A percentile compares a stretch with the other conserved stretches of the same genome.
phyloP scores from a whole-genome alignment of 2,888 invertebrate species.

The Pterobdella sp. region DNA sequence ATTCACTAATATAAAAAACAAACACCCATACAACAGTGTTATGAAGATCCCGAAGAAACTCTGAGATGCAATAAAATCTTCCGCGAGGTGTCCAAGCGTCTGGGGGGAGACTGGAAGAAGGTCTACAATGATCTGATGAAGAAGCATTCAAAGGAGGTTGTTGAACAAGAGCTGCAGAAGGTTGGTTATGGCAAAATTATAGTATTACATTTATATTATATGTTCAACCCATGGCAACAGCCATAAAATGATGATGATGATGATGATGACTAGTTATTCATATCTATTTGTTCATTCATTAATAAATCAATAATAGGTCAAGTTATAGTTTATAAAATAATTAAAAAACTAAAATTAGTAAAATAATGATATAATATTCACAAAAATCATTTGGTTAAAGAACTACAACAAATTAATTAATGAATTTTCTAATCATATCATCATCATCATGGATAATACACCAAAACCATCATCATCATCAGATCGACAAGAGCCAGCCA shows the following conservation, averaged over 20 bases:
- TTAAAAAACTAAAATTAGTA: too few relatives aligned
- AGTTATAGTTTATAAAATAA: too few relatives aligned
- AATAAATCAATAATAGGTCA: too few relatives aligned
- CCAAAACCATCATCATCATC: constrained; percentile 10
- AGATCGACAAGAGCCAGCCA: constrained; percentile 28
- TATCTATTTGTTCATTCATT: too few relatives aligned
- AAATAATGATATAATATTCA: too few relatives aligned
- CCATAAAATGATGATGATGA: too few relatives aligned
- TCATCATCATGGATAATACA: constrained; percentile 15
- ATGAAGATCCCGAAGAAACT: constrained; percentile 27
- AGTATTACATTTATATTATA: too few relatives aligned
- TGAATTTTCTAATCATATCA: constrained; percentile 4
- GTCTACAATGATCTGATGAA: constrained; percentile 29
- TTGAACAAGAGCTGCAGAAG: constrained; percentile 24
- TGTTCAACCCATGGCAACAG: too few relatives aligned
- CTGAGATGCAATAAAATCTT: constrained; percentile 31
- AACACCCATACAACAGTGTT: constrained; percentile 3
- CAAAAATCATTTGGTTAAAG: too few relatives aligned
- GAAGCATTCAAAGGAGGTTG: constrained; percentile 21
- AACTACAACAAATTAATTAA: too few relatives aligned
- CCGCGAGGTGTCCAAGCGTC: constrained; percentile 30
- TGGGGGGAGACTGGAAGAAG: constrained; percentile 32
- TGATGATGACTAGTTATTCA: too few relatives aligned
- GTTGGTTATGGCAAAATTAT: neutral
- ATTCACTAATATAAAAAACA: neutral